Conservation (phyloP, 2,113 vertebrate genomes). For the Malurus elegans region DNA sequence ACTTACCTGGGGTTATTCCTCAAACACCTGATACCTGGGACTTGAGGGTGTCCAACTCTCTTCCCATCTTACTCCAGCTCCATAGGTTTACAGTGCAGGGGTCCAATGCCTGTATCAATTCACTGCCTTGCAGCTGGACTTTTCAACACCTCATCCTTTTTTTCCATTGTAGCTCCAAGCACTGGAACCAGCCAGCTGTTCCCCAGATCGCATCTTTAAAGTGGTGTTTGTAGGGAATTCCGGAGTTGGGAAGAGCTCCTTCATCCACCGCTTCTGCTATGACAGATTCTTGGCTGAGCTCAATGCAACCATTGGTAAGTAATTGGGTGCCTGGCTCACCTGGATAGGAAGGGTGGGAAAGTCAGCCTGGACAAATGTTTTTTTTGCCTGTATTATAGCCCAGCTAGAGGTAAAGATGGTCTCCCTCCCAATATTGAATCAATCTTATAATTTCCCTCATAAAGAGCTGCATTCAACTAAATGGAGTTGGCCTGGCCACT, state of each 20-base stretch:
- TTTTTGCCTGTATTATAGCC: background rate
- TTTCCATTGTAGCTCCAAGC: background rate
- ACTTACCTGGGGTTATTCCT: background rate
- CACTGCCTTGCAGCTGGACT: background rate
- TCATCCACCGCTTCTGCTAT: conserved; percentile 82
- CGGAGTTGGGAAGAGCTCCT: conserved; percentile 83
- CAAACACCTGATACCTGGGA: background rate
- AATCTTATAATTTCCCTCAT: background rate
- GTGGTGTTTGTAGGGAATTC: conserved; percentile 85
- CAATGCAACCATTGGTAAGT: conserved; percentile 77
- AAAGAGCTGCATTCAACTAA: background rate
- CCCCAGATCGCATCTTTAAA: conserved; percentile 78
- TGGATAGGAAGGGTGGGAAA: background rate
- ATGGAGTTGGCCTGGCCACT: background rate
- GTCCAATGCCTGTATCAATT: background rate
- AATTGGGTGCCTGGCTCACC: background rate
- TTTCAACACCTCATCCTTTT: background rate
- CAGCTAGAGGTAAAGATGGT: background rate
- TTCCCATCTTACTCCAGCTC: background rate
- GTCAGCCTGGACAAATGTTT: background rate
- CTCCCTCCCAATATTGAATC: background rate
- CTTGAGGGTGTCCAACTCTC: background rate
- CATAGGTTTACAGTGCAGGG: background rate
- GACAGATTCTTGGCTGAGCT: conserved; percentile 69
- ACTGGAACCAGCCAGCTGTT: background rate